phyloP scores from a whole-genome alignment of 2,888 invertebrate species.

The Papilio demoleus region DNA sequence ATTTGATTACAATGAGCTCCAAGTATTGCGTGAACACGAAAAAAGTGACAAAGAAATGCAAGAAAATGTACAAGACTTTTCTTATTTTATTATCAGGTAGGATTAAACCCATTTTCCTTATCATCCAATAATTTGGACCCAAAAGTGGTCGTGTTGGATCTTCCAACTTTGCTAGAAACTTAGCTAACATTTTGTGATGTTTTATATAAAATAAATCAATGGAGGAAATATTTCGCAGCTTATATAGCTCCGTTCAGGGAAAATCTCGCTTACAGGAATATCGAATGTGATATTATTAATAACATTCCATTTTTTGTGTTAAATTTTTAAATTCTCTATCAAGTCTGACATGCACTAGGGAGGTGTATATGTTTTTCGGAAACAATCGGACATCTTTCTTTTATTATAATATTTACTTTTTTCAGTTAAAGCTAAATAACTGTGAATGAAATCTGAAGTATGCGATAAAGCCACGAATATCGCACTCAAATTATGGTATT shows the following conservation, averaged over 20 bases:
- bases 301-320: not conserved
- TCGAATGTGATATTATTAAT: not conserved
- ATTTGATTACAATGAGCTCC: conserved; percentile 66
- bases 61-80: conserved; percentile 53
- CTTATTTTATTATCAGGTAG: conserved; percentile 56
- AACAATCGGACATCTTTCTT: no score
- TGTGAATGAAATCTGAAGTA: no score
- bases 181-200: conserved; percentile 54
- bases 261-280: no score
- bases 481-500: no score
- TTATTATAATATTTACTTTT: no score
- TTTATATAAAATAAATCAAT: conserved; percentile 49
- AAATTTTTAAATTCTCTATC: not conserved
- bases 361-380: no score
- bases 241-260: not conserved
- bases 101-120: conserved; percentile 60
- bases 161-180: conserved; percentile 57
- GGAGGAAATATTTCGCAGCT: conserved; percentile 61
- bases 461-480: no score
- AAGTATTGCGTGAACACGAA: conserved; percentile 69
- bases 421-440: no score
- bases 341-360: not conserved
- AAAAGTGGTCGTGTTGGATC: conserved; percentile 60
- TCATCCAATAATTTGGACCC: conserved; percentile 69
- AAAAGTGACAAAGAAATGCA: conserved; percentile 59